Evolutionary conservation across 1,140 invertebrate species (phyloP), one percentile per base, ranked within the genome.

Genomic region (Zaprionus kolodkinae): DNA sequence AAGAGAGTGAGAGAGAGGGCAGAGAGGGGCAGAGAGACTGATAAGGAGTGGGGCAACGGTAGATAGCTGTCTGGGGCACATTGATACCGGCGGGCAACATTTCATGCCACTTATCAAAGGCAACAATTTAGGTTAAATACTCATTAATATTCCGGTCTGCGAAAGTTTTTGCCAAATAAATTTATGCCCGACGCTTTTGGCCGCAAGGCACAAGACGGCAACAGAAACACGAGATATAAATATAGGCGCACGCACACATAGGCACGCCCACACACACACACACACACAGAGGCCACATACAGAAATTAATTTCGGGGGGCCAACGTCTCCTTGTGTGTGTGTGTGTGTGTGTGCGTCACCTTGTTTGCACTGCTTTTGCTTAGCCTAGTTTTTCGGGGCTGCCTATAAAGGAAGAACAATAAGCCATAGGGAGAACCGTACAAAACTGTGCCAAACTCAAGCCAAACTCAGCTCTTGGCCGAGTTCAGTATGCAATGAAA

Each of bases 61-160:
- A 56, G 36, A 63, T 56, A 66, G 35, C 50, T 72, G 67, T 64
- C 82, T 80, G 83, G 57, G 79, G 77, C 73, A 60, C 73, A 72
- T 76, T 76, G 69, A 72, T 72, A 76, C 70, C 50, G 63, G 43
- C 63, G 52, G 50, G 71, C 71, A 81, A 85, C 83, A 89, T 85
- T 89, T 84, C 78, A 81, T 89, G 86, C 75, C 86, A 89, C 85
- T 89, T 89, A 90, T 90, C 86, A 90, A 90, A 90, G 85, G 85
- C 85, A 89, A 89, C 85, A 89, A 89, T 89, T 89, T 89, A 90
- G 85, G 85, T 89, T 89, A 89, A 89, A 89, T 89, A 89, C 85
- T 89, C 85, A 89, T 89, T 89, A 89, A 89, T 89, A 89, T 89
- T 90, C 85, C 86, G 86, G 85, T 89, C 85, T 90, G 85, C 86